A percentile compares a stretch with the other conserved stretches of the same genome.
These are phyloP conservation scores for Sinohyriopsis cumingii DNA, from an alignment of 2,888 invertebrate species.

Conservation along the genomic window DNA sequence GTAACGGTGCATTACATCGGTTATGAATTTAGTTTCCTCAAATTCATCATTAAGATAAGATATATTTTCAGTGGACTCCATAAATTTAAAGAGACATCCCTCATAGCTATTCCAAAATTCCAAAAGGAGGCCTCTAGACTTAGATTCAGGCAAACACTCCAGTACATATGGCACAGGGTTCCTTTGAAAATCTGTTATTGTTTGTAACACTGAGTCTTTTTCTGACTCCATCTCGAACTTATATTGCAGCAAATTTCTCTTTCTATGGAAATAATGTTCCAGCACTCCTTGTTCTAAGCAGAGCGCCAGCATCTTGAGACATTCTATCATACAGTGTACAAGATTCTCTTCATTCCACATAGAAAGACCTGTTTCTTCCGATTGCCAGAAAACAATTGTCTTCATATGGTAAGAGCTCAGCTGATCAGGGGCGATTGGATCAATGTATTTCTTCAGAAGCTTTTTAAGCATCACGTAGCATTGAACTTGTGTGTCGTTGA, in stretches of 20 bases:
- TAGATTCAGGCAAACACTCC: neutral
- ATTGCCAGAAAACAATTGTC: conserved; percentile 11
- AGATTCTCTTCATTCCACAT: conserved; percentile 5
- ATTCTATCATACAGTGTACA: neutral
- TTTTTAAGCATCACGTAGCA: conserved; percentile 11
- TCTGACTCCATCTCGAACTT: conserved; percentile 3
- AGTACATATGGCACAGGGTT: neutral
- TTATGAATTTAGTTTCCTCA: neutral
- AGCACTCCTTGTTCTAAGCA: conserved; percentile 1
- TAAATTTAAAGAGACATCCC: neutral
- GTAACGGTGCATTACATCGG: neutral
- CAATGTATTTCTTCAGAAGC: conserved; percentile 3
- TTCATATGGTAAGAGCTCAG: conserved; percentile 13
- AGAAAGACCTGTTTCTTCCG: conserved; percentile 3
- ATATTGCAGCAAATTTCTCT: conserved; percentile 12
- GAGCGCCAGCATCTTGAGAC: neutral
- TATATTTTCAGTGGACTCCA: neutral
- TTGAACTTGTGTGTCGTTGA: conserved; percentile 16
- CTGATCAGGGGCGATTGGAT: conserved; percentile 4
- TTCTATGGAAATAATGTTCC: conserved; percentile 9
- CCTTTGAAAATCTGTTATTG: neutral
- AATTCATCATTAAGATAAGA: neutral
- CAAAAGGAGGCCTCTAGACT: neutral
- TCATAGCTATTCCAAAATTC: neutral
- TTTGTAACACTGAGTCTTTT: neutral